A percentile compares a stretch with the other conserved stretches of the same genome.
These are phyloP conservation scores for Melinaea menophilus DNA, from an alignment of 2,888 invertebrate species.

Conservation along the genomic window DNA sequence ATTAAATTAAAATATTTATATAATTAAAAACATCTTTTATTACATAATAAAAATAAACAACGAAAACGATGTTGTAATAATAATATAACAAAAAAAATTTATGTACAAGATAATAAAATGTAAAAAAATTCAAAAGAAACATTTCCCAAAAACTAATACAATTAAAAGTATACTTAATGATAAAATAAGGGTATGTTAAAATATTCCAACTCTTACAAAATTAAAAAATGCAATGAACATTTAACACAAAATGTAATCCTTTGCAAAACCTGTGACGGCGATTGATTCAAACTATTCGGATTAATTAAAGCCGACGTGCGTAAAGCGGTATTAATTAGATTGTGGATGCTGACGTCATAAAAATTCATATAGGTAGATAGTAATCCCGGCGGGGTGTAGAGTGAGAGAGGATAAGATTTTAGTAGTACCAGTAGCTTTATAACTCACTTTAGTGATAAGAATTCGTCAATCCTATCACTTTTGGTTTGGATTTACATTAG, in stretches of 20 bases:
- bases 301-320: slow-evolving; percentile 62
- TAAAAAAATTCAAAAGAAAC: too few species aligned
- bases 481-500: too few species aligned
- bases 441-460: background rate
- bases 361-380: slow-evolving; percentile 20
- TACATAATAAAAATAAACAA: too few species aligned
- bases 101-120: too few species aligned
- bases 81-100: too few species aligned
- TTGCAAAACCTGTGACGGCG: slow-evolving; percentile 31
- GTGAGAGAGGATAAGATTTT: background rate
- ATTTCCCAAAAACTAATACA: too few species aligned
- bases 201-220: slow-evolving; percentile 4
- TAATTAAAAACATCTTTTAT: too few species aligned
- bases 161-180: background rate
- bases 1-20: too few species aligned
- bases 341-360: slow-evolving; percentile 26
- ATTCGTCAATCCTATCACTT: background rate
- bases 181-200: background rate
- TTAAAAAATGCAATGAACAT: slow-evolving; percentile 11
- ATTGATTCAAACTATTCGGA: slow-evolving; percentile 56
- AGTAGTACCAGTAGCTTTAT: background rate
- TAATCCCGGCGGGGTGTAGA: slow-evolving; percentile 3
- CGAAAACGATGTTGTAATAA: too few species aligned
- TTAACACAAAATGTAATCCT: slow-evolving; percentile 21
- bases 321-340: slow-evolving; percentile 60